Base-by-base conservation (phyloP, 2,797 vertebrate species). In the Dryobates pubescens region DNA sequence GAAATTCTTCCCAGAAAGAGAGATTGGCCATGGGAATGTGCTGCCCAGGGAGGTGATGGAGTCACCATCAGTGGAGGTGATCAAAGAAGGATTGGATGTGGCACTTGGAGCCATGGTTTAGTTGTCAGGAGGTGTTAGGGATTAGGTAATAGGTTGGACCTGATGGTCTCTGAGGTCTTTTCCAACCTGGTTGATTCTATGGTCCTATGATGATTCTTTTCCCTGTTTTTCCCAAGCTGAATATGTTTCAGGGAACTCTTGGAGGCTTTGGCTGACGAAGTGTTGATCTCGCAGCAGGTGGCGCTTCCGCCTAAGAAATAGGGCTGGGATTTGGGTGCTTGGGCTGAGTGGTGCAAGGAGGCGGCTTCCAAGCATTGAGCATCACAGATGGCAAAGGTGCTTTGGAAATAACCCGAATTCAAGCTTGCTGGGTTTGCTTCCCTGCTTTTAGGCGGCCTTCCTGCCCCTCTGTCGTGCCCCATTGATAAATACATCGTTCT, bases 211-310 rank as follows among this genome's bases (percentile, higher is more conserved):
- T 9, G 36, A 36, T 36, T 36, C 7, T 17, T 59, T 53, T n/a
- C 38, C 57, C 45, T 13, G 80, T 81, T 83, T 81, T 56, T 11
- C 56, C 19, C 20, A 26, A 45, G 41, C 7, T 1, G 1, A 3
- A 2, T 18, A 14, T 14, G 4, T 6, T 68, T 47, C 15, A 14
- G 19, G 17, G 20, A 47, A 38, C 30, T 6, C 7, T 43, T 13
- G 18, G 29, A 8, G 10, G 0, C 16, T 13, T 20, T 13, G 27
- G 29, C 1, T 45, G 75, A 36, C 51, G 49, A n/a, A 56, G 7
- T 10, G 58, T 17, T n/a, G 30, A 13, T 59, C 22, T 59, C 45
- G 56, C 94, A 90, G 83, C 89, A 95, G 94, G 36, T 95, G 92
- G 92, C 86, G 83, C 80, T 51, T 92, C 59, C 10, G 83, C 54